phyloP scores from a whole-genome alignment of 2,113 vertebrate species.

The Pygoscelis adeliae region DNA sequence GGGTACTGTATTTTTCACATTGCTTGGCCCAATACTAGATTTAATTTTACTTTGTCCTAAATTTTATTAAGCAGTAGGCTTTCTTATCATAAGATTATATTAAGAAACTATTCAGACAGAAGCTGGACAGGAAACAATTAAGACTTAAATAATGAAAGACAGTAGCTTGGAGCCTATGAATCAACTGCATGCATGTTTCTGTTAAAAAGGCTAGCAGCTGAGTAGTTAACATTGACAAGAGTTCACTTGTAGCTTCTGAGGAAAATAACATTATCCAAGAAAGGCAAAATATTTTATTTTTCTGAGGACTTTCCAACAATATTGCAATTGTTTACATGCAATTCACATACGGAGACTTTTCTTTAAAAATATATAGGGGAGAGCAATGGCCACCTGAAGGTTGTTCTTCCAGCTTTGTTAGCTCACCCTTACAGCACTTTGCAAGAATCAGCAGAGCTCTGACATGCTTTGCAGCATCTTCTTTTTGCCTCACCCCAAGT shows the following conservation, averaged over 20 bases:
- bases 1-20: not conserved
- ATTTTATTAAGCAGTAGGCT: not conserved
- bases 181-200: not conserved
- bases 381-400: not conserved
- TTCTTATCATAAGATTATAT: not conserved
- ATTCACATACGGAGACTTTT: not conserved
- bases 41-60: not conserved
- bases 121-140: not conserved
- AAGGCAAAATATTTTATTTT: not conserved
- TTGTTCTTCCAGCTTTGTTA: not conserved
- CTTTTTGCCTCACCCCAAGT: not conserved
- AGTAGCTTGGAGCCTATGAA: not conserved
- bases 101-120: not conserved
- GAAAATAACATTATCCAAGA: not conserved
- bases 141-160: not conserved
- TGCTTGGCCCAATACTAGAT: not conserved
- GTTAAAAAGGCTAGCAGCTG: not conserved
- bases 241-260: not conserved
- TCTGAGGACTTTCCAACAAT: not conserved
- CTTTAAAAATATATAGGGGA: not conserved
- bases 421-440: not conserved
- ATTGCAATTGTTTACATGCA: not conserved
- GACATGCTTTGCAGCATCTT: not conserved
- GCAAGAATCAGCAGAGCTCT: not conserved
- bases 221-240: not conserved